Conservation (phyloP, 1,140 invertebrate species). For the Heliconius himera region DNA sequence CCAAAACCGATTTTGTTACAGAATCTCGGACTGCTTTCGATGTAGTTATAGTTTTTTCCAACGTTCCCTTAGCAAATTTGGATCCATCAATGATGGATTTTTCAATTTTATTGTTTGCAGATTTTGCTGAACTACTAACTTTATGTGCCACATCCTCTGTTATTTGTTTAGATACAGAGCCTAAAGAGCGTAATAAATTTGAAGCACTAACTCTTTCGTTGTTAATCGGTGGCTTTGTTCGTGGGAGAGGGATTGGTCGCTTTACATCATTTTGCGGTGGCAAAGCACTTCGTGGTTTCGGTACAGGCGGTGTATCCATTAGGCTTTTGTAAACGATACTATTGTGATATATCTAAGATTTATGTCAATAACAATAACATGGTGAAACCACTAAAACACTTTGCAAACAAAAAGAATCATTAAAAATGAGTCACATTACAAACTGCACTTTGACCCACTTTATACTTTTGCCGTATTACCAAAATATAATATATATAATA, state of each 20-base stretch:
- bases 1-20: conserved; percentile 71
- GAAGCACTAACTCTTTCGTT: conserved; percentile 59
- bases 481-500: not conserved
- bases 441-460: conserved; percentile 28
- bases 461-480: not conserved
- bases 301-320: conserved; percentile 72
- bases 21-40: conserved; percentile 66
- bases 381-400: conserved; percentile 36
- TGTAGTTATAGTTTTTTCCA: conserved; percentile 69
- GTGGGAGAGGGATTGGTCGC: conserved; percentile 63
- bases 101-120: conserved; percentile 68
- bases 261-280: conserved; percentile 52
- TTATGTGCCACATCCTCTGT: conserved; percentile 70
- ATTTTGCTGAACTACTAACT: conserved; percentile 62
- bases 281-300: conserved; percentile 61
- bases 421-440: conserved; percentile 36
- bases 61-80: conserved; percentile 69
- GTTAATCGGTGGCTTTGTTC: conserved; percentile 57
- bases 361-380: conserved; percentile 52
- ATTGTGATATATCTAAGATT: conserved; percentile 24
- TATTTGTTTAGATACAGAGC: conserved; percentile 70
- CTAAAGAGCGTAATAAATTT: conserved; percentile 65
- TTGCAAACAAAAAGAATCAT: conserved; percentile 37
- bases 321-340: conserved; percentile 2
- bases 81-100: conserved; percentile 69